phyloP scores from a whole-genome alignment of 2,888 invertebrate species.

The Yponomeuta malinellus region DNA sequence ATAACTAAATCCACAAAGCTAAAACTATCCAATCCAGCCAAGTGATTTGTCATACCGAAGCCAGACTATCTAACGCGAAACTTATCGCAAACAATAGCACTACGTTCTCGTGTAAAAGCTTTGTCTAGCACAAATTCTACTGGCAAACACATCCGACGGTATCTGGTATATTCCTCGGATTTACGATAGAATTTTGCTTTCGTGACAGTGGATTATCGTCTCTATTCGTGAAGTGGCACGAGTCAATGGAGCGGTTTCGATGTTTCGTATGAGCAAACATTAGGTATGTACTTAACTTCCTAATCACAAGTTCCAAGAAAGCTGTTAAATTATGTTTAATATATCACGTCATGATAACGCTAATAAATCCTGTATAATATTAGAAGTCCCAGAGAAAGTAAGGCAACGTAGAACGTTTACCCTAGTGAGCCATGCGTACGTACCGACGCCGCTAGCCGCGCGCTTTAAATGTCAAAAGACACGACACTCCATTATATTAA shows the following conservation, averaged over 20 bases:
- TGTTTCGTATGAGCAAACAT: neutral
- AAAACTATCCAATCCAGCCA: neutral
- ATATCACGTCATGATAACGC: too few species aligned
- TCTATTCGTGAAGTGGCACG: neutral
- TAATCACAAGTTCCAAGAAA: too few species aligned
- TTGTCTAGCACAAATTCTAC: neutral
- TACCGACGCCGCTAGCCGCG: too few species aligned
- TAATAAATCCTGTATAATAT: too few species aligned
- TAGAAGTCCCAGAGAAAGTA: too few species aligned
- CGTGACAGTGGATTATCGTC: neutral
- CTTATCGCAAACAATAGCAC: neutral
- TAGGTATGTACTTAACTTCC: too few species aligned
- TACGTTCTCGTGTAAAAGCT: neutral
- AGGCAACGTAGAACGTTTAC: too few species aligned
- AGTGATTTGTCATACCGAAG: neutral
- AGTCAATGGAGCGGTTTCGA: neutral
- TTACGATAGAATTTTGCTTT: neutral
- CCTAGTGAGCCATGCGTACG: too few species aligned
- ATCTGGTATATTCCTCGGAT: neutral
- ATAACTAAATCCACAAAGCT: neutral
- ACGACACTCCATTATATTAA: too few species aligned
- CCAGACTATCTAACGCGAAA: neutral
- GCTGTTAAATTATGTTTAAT: too few species aligned
- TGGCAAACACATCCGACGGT: neutral
- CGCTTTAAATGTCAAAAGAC: too few species aligned